These are phyloP conservation scores for Palaemon carinicauda DNA, from an alignment of 1,140 invertebrate genomes.

Conservation along the genomic window DNA sequence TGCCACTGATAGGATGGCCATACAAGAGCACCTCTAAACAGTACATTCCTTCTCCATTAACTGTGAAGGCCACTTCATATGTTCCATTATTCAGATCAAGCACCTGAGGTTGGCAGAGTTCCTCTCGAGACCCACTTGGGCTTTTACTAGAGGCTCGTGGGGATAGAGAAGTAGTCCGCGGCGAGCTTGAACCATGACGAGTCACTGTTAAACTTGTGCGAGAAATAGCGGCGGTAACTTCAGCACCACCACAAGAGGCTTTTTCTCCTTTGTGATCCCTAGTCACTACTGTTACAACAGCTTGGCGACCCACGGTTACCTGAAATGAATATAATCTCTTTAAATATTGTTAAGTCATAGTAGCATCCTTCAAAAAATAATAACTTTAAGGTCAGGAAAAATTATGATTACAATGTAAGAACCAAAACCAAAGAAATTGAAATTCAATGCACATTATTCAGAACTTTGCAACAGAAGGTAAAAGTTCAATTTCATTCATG, in stretches of 20 bases:
- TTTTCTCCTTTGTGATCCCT: slow-evolving; percentile 55
- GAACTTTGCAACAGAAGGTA: too few relatives aligned
- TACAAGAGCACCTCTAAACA: slow-evolving; percentile 66
- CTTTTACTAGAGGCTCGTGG: slow-evolving; percentile 38
- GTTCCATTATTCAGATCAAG: slow-evolving; percentile 67
- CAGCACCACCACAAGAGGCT: slow-evolving; percentile 43
- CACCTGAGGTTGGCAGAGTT: slow-evolving; percentile 59
- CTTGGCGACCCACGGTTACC: slow-evolving; percentile 48
- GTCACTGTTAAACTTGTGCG: slow-evolving; percentile 33
- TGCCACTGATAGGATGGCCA: slow-evolving; percentile 66
- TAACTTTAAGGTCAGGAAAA: too few relatives aligned
- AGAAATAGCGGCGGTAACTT: slow-evolving; percentile 46
- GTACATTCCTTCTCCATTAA: slow-evolving; percentile 65
- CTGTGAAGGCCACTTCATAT: slow-evolving; percentile 66
- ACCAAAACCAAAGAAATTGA: too few relatives aligned
- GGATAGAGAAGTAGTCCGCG: slow-evolving; percentile 25
- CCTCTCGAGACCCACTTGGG: slow-evolving; percentile 26
- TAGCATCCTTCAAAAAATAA: too few relatives aligned
- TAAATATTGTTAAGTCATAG: too few relatives aligned
- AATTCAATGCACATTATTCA: too few relatives aligned
- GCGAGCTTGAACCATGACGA: slow-evolving; percentile 40
- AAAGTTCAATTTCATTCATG: too few relatives aligned
- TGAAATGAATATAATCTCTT: not conserved
- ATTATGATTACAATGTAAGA: too few relatives aligned
- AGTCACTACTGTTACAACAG: slow-evolving; percentile 55